Base-by-base conservation (phyloP, 2,797 vertebrate species). In the Lateolabrax maculatus region DNA sequence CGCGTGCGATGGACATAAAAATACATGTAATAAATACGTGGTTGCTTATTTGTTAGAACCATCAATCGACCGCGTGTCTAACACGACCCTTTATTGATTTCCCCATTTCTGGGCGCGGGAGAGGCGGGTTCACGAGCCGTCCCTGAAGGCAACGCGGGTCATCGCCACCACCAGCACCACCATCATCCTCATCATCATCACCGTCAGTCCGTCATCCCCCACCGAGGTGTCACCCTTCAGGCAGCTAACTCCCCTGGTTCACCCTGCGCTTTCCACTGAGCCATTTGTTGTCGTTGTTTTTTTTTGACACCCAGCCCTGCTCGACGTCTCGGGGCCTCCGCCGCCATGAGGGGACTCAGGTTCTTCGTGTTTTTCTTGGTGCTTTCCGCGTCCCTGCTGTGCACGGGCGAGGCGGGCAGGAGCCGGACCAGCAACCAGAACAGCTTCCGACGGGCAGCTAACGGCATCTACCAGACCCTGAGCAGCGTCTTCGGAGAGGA, bases 401-500 rank as follows among this genome's bases (percentile, higher is more conserved):
- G 93, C 23, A 74, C 83, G 31, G 92, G 84, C n/a, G 92, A 93
- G 64, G 95, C 96, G 34, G 97, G 93, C 23, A 94, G 97, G 79
- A 92, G 95, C 90, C 95, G 96, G 62, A 93, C 96, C 9, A 96
- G 96, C 87, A 97, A 93, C 88, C 94, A 95, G 81, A 98, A 97
- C 95, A 97, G 95, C 90, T 93, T 97, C 82, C 96, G 96, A 75
- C 95, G 97, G 78, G 95, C 96, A 7, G 97, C 95, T 72, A 96
- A 91, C 84, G 95, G 94, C 11, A 87, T 98, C 84, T 98, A 98
- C 84, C 97, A 98, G 86, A 96, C 95, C 27, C 85, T 98, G 71
- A 96, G 96, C 95, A 95, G 93, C 74, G 90, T 97, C 2, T 96
- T 97, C 86, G 98, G 98, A 55, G 98, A 99, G 93, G 97, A 99